Evolutionary conservation across 35 echinoderm and acorn worm genomes (phyloP), one percentile per base, ranked within the genome.

Genomic region (Holothuria glaberrima): DNA sequence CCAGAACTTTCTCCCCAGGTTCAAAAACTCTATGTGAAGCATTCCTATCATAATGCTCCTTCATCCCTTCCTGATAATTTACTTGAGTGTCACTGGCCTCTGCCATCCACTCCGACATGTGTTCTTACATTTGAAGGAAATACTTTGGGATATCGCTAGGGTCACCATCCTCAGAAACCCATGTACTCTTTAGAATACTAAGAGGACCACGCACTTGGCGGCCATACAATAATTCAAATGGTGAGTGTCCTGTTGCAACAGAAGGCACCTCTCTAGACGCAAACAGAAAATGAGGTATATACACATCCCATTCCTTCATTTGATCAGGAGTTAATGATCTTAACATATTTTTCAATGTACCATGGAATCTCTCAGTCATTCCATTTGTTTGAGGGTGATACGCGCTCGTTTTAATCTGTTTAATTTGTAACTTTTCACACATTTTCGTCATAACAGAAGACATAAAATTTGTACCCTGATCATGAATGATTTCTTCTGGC

Each of bases 381-480:
- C 89, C 89, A 70, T 90, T 90, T 0, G 74, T 82, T 68, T 90
- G 76, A 3, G 31, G 74, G 60, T 90, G 89, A 82, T 82, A 82
- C 1, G 63, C 46, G 19, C 16, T 68, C n/a, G 89, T 90, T 20
- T 48, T 66, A 54, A 90, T 90, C 14, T 90, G 57, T 13, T 38
- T 54, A 26, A 90, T 82, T 13, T 82, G 24, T 5, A 82, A 68
- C 48, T 48, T 65, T 22, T 28, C 48, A 31, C 89, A 90, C 45
- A 90, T 26, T 20, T 80, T 33, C 27, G 10, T 68, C 75, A 90
- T 90, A 48, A 90, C 17, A 32, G 28, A 10, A 25, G 89, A 90
- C 89, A 90, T 90, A n/a, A 89, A 89, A n/a, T 90, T 82, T 27
- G 89, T 52, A 26, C 76, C 89, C 56, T 90, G 89, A 69, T 90